A percentile compares a stretch with the other conserved stretches of the same genome.
These are phyloP conservation scores for Orthosia incerta DNA, from an alignment of 2,888 invertebrate genomes.

Conservation along the genomic window DNA sequence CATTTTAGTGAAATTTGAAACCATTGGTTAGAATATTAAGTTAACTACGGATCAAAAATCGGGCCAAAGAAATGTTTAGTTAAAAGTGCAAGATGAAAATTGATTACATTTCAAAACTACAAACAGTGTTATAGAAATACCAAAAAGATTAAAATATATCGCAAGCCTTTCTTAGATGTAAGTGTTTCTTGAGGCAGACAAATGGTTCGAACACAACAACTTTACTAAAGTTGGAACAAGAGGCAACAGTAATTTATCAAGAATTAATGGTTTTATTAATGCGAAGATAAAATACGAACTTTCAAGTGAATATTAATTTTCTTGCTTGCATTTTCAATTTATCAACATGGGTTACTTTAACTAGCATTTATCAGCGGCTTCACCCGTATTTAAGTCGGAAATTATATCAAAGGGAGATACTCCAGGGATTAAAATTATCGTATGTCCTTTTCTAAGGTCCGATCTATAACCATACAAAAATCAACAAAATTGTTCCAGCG, in stretches of 20 bases:
- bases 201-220: slow-evolving; percentile 58
- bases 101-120: slow-evolving; percentile 25
- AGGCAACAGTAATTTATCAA: slow-evolving; percentile 61
- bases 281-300: slow-evolving; percentile 51
- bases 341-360: slow-evolving; percentile 11
- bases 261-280: slow-evolving; percentile 62
- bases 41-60: too few relatives aligned
- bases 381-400: too few relatives aligned
- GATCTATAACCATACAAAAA: too few relatives aligned
- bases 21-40: too few relatives aligned
- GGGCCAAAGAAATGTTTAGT: background rate
- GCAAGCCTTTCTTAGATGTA: slow-evolving; percentile 25
- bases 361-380: background rate
- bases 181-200: slow-evolving; percentile 41
- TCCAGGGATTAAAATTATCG: too few relatives aligned
- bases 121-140: background rate
- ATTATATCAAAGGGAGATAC: too few relatives aligned
- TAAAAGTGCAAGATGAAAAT: slow-evolving; percentile 26
- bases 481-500: too few relatives aligned
- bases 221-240: slow-evolving; percentile 52
- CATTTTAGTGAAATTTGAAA: too few relatives aligned
- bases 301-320: slow-evolving; percentile 43
- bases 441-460: too few relatives aligned
- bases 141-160: slow-evolving; percentile 23
- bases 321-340: slow-evolving; percentile 32